Conservation (phyloP, 2,113 vertebrate genomes). For the Odocoileus hemionus region DNA sequence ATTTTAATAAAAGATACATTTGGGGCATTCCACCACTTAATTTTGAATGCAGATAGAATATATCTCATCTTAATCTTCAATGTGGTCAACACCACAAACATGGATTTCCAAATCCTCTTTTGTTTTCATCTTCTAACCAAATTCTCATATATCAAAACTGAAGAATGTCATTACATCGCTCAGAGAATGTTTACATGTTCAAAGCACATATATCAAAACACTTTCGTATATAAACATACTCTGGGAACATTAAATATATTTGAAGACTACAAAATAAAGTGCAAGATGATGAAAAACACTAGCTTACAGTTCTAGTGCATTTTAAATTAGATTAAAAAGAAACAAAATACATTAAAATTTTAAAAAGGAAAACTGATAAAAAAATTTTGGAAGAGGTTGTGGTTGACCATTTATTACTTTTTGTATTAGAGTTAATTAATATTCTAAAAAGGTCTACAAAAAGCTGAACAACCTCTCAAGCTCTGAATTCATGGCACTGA, state of each 20-base stretch:
- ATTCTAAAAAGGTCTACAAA: constrained; percentile 82
- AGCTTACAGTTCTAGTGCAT: background rate
- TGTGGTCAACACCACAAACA: background rate
- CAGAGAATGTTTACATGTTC: background rate
- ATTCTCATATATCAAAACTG: background rate
- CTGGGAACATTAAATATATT: background rate
- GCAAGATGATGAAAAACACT: background rate
- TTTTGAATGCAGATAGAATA: background rate
- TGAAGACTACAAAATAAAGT: background rate
- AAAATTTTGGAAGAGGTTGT: constrained; percentile 1
- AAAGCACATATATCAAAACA: background rate
- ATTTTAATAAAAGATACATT: background rate
- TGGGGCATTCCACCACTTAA: background rate
- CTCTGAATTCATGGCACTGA: constrained; percentile 84
- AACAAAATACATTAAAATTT: constrained; percentile 10
- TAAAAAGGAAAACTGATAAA: background rate
- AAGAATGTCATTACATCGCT: background rate
- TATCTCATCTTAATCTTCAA: background rate
- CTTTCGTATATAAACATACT: background rate
- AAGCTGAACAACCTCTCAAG: constrained; percentile 83
- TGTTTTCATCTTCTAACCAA: constrained; percentile 13
- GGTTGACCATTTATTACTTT: constrained; percentile 69
- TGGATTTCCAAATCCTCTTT: background rate
- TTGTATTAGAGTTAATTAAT: constrained; percentile 77
- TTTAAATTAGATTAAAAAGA: constrained; percentile 20